phyloP scores from a whole-genome alignment of 1,140 invertebrate genomes.

The Zelostemma sp. region DNA sequence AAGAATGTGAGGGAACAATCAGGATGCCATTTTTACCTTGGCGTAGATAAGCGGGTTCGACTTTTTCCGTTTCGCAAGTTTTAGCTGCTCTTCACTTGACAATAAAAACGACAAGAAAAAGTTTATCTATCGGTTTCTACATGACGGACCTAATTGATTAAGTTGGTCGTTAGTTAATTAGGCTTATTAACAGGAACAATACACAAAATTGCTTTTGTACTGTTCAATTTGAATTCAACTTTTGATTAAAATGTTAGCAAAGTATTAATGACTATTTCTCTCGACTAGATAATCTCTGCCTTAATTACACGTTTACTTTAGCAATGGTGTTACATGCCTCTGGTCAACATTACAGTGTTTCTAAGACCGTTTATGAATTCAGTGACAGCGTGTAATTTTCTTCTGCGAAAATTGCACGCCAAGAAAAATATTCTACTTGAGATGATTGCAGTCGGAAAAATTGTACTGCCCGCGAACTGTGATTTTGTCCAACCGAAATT shows the following conservation, averaged over 20 bases:
- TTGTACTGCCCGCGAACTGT: too few relatives aligned
- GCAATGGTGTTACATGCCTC: slow-evolving; percentile 11
- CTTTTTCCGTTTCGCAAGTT: slow-evolving; percentile 6
- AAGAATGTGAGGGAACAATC: slow-evolving; percentile 15
- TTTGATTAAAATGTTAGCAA: slow-evolving; percentile 14
- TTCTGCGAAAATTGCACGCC: slow-evolving; percentile 4
- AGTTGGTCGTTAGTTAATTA: slow-evolving; percentile 10
- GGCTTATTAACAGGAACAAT: too few relatives aligned
- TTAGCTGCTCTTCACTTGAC: slow-evolving; percentile 4
- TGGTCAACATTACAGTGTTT: slow-evolving; percentile 34
- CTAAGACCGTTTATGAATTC: slow-evolving; percentile 28
- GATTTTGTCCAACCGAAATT: neutral
- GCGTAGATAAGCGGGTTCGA: slow-evolving; percentile 6
- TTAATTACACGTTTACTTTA: slow-evolving; percentile 27
- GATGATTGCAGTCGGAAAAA: neutral
- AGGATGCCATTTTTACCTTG: slow-evolving; percentile 9
- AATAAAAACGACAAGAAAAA: neutral
- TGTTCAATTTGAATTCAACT: too few relatives aligned
- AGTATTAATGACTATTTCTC: slow-evolving; percentile 24
- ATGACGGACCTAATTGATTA: slow-evolving; percentile 10
- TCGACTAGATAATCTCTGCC: slow-evolving; percentile 24
- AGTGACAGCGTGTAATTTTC: slow-evolving; percentile 16
- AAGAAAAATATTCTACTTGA: slow-evolving; percentile 6
- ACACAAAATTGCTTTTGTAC: too few relatives aligned
- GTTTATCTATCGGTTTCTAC: neutral